These are phyloP conservation scores for Odocoileus virginianus DNA, from an alignment of 2,113 vertebrate species.

Conservation along the genomic window DNA sequence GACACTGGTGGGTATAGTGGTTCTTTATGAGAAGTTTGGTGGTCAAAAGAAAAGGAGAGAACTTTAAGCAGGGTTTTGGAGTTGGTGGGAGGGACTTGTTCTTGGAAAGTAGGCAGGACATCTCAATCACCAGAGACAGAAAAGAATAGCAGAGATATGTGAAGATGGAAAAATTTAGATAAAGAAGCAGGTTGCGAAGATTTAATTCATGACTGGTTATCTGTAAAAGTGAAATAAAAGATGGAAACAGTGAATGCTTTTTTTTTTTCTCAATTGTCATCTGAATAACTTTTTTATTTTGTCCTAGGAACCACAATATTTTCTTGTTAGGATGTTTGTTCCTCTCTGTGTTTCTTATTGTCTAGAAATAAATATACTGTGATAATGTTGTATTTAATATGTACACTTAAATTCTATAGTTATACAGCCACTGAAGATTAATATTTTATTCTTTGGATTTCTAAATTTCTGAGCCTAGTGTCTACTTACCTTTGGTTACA, in stretches of 20 bases:
- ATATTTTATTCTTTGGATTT: conserved; percentile 4
- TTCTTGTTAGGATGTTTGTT: neutral
- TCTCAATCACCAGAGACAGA: neutral
- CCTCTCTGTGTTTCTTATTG: neutral
- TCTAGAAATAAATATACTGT: neutral
- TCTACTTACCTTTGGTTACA: neutral
- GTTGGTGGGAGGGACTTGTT: neutral
- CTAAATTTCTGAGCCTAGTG: neutral
- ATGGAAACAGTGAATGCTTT: neutral
- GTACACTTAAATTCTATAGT: neutral
- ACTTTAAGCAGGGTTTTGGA: neutral
- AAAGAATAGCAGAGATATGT: neutral
- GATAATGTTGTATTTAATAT: neutral
- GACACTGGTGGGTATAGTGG: neutral
- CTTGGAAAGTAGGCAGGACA: neutral
- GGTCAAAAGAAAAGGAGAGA: neutral
- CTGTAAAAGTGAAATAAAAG: neutral
- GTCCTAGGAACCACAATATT: neutral
- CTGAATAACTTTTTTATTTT: neutral
- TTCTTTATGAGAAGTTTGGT: neutral
- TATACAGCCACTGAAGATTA: neutral
- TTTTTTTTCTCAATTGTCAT: neutral
- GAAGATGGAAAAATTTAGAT: neutral
- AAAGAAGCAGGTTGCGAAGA: neutral
- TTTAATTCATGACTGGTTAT: neutral